phyloP scores from a whole-genome alignment of 2,888 invertebrate species.

The Cephus sareptanus region DNA sequence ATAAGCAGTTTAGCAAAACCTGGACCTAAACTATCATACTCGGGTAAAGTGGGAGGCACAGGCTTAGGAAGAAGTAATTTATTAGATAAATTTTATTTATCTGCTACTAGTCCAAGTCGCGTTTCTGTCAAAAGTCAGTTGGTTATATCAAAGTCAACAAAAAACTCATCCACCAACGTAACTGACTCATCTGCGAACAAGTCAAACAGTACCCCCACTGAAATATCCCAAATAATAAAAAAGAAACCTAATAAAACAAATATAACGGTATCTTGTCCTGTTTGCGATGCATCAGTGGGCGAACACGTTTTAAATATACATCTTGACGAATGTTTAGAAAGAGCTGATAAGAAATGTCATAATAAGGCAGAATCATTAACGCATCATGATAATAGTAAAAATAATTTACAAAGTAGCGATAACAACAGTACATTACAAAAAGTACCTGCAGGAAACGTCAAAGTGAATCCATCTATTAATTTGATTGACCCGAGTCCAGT shows the following conservation, averaged over 20 bases:
- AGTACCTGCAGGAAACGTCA: background rate
- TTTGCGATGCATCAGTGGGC: conserved; percentile 15
- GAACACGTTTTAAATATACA: conserved; percentile 19
- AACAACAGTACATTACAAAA: background rate
- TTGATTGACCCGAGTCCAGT: background rate
- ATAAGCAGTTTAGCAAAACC: conserved; percentile 11
- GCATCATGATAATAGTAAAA: background rate
- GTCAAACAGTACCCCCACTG: conserved; percentile 15
- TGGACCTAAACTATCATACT: conserved; percentile 30
- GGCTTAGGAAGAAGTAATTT: conserved; percentile 51
- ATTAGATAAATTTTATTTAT: conserved; percentile 39
- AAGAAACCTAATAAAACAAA: conserved; percentile 18
- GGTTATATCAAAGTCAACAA: background rate
- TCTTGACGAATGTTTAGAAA: conserved; percentile 22
- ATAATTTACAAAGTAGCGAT: background rate
- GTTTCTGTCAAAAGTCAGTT: background rate
- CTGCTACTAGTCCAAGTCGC: background rate
- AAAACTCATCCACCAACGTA: conserved; percentile 21
- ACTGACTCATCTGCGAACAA: conserved; percentile 9
- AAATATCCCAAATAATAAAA: background rate
- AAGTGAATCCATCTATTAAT: background rate
- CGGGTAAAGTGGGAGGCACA: conserved; percentile 52
- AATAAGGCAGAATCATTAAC: background rate
- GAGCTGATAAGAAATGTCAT: background rate
- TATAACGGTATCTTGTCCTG: conserved; percentile 20